These are phyloP conservation scores for Corythoichthys haematopterus DNA, from an alignment of 2,113 vertebrate species.

Conservation along the genomic window DNA sequence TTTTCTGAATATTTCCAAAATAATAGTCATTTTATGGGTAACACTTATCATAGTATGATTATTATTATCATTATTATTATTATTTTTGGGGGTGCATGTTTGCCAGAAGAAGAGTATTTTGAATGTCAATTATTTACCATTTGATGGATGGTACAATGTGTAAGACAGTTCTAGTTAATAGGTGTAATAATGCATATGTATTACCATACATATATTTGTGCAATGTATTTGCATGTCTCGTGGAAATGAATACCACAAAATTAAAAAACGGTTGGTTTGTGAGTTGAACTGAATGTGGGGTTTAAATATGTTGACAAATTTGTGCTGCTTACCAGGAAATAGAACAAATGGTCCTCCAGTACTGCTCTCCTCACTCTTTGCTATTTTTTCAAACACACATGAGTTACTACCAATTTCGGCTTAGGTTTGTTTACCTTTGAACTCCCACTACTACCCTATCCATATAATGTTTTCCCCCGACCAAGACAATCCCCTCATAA, in stretches of 20 bases:
- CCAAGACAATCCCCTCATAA: neutral
- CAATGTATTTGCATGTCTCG: neutral
- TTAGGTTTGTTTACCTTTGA: constrained; percentile 8
- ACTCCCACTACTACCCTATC: constrained; percentile 1
- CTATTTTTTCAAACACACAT: constrained; percentile 4
- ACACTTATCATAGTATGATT: no score
- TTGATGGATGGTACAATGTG: no score
- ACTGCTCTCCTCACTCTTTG: constrained; percentile 1
- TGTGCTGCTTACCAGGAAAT: neutral
- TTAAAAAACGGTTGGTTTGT: constrained; percentile 16
- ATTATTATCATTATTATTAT: no score
- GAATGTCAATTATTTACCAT: no score
- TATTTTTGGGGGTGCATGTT: no score
- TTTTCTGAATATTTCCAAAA: no score
- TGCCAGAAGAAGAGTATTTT: no score
- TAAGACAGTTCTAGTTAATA: no score
- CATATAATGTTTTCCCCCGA: constrained; percentile 7
- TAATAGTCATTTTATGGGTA: no score
- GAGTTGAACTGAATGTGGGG: constrained; percentile 52
- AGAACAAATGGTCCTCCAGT: constrained; percentile 13
- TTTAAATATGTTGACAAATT: constrained; percentile 24
- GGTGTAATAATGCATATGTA: neutral
- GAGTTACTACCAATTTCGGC: constrained; percentile 16
- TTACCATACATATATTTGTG: neutral
- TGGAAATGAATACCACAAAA: neutral